Base-by-base conservation (phyloP, 2,797 vertebrate species). In the Triplophysa yarkandensis region DNA sequence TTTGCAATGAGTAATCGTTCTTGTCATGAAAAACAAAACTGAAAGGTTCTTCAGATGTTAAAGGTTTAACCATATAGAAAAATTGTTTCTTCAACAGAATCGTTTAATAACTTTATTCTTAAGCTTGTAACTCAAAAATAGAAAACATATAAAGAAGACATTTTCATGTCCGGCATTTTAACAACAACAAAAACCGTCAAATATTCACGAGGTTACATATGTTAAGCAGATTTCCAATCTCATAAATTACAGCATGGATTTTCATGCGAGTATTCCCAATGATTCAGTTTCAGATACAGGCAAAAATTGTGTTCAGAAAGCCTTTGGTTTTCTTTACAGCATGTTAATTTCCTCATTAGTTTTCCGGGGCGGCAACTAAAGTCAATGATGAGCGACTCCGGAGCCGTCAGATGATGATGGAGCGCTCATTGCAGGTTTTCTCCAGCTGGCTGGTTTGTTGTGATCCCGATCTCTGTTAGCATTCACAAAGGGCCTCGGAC, bases 371-470 rank as follows among this genome's bases (percentile, higher is more conserved):
- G 34, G 46, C 11, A 30, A 44, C 54, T 48, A 50, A 60, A 36
- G 52, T 44, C 65, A 60, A 68, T 50, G 17, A 65, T 44, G 14
- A 74, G 32, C 36, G 36, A 74, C 87, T 86, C 85, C 77, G 71
- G 81, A 78, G 71, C 73, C 77, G 84, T 85, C 48, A 82, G 75
- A 79, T 85, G 85, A 81, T 77, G 64, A 36, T 63, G 86, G 83
- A 86, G 84, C 87, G 86, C 77, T 76, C n/a, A 10, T 23, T 73
- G 52, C 55, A 54, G 48, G n/a, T 81, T 11, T 23, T 14, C 83
- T 80, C 84, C 80, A 70, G 84, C 79, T 89, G 88, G 89, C 43
- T 77, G 86, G 83, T 68, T 81, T 81, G 81, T 85, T 82, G 82
- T 80, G 80, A 84, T 86, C 83, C 75, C 81, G 81, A n/a, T 27